Base-by-base conservation (phyloP, 2,797 vertebrate genomes). In the Knipowitschia caucasica region DNA sequence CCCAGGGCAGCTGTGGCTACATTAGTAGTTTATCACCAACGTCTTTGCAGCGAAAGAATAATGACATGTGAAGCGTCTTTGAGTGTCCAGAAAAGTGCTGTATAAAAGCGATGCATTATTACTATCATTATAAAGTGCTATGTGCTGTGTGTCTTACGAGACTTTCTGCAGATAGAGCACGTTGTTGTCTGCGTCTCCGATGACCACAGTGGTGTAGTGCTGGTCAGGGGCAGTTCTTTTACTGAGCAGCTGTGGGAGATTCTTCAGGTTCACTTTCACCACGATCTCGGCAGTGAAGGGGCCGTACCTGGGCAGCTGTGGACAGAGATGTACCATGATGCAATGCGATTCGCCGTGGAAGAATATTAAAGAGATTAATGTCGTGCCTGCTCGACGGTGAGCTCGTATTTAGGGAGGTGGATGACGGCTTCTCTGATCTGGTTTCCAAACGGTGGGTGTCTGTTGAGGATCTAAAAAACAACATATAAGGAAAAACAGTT, bases 361-460 rank as follows among this genome's bases (percentile, higher is more conserved):
- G 24, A 8, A 24, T 21, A 40, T 12, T 18, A 40, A 23, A 42
- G 21, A 42, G 25, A 25, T 14, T 7, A n/a, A 25, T 3, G 11
- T 2, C 53, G 72, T 86, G 98, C 97, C 95, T 99, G 97, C 66
- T 98, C 90, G 69, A 96, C 50, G 55, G 73, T 80, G 60, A 99
- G 81, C 76, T 93, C 89, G 52, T 98, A 98, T 83, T 94, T 96
- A 7, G 97, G 96, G 60, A 99, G 93, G 75, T 91, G 81, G 24
- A 86, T 69, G 69, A 96, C 90, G 62, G 92, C 90, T 56, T 99
- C 96, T 89, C 90, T 95, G 83, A 99, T 96, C 78, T 96, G 96
- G 76, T 94, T 99, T 80, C 97, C 97, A 91, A 99, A 98, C 18
- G 95, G 96, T 42, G 97, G 97, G 68, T 99, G 94, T 71, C 95